phyloP scores from a whole-genome alignment of 30 jellyfish, hydroid and myxozoan genomes.

The Aurelia coerulea region DNA sequence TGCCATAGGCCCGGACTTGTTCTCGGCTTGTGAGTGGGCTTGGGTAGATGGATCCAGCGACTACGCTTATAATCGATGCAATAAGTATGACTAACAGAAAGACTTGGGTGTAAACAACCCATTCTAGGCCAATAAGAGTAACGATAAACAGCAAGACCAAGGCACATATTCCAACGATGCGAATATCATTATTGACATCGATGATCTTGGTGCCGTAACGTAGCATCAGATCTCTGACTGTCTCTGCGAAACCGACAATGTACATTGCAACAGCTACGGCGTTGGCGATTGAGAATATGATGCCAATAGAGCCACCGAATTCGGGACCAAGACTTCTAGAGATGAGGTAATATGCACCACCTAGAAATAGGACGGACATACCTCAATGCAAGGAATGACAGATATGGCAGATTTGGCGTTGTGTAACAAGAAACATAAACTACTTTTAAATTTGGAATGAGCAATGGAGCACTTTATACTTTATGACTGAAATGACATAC shows the following conservation, averaged over 20 bases:
- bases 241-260: constrained; percentile 76
- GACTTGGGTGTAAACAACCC: constrained; percentile 75
- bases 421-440: too few relatives aligned
- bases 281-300: constrained; percentile 65
- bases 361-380: not conserved
- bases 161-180: constrained; percentile 62
- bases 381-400: too few relatives aligned
- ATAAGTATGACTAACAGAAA: constrained; percentile 46
- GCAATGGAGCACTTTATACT: too few relatives aligned
- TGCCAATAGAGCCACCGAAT: constrained; percentile 77
- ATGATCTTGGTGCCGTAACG: constrained; percentile 40
- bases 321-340: constrained; percentile 78
- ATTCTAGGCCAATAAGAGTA: constrained; percentile 69
- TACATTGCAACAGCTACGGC: constrained; percentile 73
- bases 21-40: constrained; percentile 48
- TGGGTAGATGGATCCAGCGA: constrained; percentile 72
- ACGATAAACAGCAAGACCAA: constrained; percentile 63
- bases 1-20: constrained; percentile 53
- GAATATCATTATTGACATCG: constrained; percentile 50
- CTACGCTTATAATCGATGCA: constrained; percentile 56
- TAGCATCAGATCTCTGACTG: constrained; percentile 66
- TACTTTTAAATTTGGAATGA: too few relatives aligned
- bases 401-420: too few relatives aligned
- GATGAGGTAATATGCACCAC: constrained; percentile 71
- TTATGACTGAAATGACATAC: too few relatives aligned